Base-by-base conservation (phyloP, 2,797 vertebrate genomes). In the Loriculus beryllinus region DNA sequence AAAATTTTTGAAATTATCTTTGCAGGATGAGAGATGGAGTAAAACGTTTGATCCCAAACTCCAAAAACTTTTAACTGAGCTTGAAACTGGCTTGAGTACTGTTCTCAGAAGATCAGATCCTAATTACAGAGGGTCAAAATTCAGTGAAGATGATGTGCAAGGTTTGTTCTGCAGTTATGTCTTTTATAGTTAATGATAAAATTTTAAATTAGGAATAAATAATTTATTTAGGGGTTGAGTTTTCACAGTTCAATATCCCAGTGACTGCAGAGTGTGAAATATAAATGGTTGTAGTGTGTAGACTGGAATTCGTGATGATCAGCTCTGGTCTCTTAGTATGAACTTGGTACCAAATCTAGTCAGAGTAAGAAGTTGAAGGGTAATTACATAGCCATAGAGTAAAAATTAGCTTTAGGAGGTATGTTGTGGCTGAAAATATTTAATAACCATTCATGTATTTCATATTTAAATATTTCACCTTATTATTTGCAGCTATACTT, bases 11-110 rank as follows among this genome's bases (percentile, higher is more conserved):
- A 76, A 64, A 76, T 79, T 91, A 95, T 97, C 67, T 16, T 93
- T 94, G 25, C 94, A 99, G 99, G 98, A 99, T 98, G 99, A 99
- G 76, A 98, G 95, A 54, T 99, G 99, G 99, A 98, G 98, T 95
- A 98, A 98, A 95, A 96, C 97, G 22, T 98, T 99, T 96, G 99
- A 99, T 96, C 99, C 99, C 3, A 99, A 99, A 93, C 97, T 99
- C 37, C 99, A 99, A 85, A 98, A 97, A 81, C 98, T 99, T 95
- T 97, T 99, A 93, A 98, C 97, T 96, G 99, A 99, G 63, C 97
- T 99, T 83, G 99, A 99, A 97, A 95, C 97, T 68, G 99, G 99
- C 17, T 97, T 99, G 93, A 98, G 99, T 78, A 98, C 98, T 71
- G 97, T 98, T 95, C 97, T 99, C 47, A 98, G 99, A 64, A 98